These are phyloP conservation scores for Synergus itoensis DNA, from an alignment of 2,888 invertebrate genomes.

Conservation along the genomic window DNA sequence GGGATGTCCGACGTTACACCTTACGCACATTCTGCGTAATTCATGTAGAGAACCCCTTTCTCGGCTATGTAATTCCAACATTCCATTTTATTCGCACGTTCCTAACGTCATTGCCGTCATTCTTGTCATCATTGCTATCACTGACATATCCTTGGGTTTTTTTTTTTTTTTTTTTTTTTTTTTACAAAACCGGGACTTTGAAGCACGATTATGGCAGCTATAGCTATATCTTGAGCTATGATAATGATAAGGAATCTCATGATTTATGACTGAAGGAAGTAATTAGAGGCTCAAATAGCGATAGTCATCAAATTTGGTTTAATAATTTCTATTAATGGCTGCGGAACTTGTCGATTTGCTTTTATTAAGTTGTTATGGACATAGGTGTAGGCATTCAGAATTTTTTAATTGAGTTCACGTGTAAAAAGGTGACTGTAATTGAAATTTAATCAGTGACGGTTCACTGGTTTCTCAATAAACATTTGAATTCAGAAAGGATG, in stretches of 20 bases:
- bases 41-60: slow-evolving; percentile 21
- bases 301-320: slow-evolving; percentile 16
- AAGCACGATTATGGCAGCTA: neutral
- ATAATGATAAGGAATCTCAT: neutral
- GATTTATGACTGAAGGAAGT: slow-evolving; percentile 5
- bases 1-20: slow-evolving; percentile 21
- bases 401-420: neutral
- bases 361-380: neutral
- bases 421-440: neutral
- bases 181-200: neutral
- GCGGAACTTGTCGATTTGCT: neutral
- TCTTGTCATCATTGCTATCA: neutral
- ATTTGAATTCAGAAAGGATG: too few species aligned
- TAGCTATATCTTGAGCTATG: neutral
- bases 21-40: neutral
- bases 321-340: neutral
- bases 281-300: slow-evolving; percentile 7
- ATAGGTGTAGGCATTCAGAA: neutral
- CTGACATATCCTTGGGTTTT: neutral
- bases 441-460: too few species aligned
- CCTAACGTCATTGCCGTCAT: slow-evolving; percentile 4
- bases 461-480: too few species aligned
- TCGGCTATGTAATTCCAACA: slow-evolving; percentile 24
- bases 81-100: slow-evolving; percentile 13
- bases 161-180: neutral